A percentile compares a stretch with the other conserved stretches of the same genome.
phyloP scores from a whole-genome alignment of 2,113 vertebrate species.

The Oryzias celebensis region DNA sequence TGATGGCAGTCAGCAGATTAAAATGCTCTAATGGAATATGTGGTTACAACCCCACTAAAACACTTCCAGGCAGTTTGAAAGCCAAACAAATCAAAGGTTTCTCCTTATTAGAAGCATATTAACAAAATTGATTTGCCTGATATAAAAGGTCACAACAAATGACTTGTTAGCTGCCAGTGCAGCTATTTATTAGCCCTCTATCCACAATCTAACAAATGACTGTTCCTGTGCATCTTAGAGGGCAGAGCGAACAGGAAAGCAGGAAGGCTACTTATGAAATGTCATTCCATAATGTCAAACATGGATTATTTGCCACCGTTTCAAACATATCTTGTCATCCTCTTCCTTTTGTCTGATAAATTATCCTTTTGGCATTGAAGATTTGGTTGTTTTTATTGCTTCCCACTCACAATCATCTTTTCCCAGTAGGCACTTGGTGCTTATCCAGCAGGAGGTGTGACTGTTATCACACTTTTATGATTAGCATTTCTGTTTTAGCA shows the following conservation, averaged over 20 bases:
- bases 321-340: conserved; percentile 44
- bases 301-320: conserved; percentile 68
- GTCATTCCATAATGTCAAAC: conserved; percentile 77
- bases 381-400: conserved; percentile 41
- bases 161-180: conserved; percentile 61
- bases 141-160: conserved; percentile 81
- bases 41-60: conserved; percentile 35
- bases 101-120: conserved; percentile 72
- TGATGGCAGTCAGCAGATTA: conserved; percentile 49
- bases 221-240: conserved; percentile 45
- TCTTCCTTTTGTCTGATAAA: conserved; percentile 49
- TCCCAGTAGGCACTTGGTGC: conserved; percentile 32
- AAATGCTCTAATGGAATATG: conserved; percentile 20
- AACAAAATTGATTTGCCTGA: conserved; percentile 74
- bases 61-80: conserved; percentile 45
- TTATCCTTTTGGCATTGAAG: conserved; percentile 44
- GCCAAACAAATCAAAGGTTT: conserved; percentile 65
- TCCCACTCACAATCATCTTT: conserved; percentile 37
- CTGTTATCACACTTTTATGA: conserved; percentile 26
- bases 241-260: conserved; percentile 63
- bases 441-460: conserved; percentile 35
- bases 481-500: conserved; percentile 39
- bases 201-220: conserved; percentile 72
- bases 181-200: conserved; percentile 68
- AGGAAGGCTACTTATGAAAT: conserved; percentile 63